Evolutionary conservation across 2,797 vertebrate species (phyloP).

Genomic region (Cossypha heuglini): DNA sequence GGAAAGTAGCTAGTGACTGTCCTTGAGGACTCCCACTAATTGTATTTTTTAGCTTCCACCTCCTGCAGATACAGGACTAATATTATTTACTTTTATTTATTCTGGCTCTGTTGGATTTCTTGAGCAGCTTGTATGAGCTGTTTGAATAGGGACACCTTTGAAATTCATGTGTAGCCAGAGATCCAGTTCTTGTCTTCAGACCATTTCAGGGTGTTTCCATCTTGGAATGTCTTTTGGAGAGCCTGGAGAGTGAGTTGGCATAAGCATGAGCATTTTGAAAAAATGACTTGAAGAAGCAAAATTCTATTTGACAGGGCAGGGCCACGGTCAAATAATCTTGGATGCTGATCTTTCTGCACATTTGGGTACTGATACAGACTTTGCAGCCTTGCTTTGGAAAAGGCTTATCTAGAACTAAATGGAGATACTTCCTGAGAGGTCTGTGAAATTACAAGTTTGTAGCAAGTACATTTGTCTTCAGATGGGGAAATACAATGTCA

Average conservation of each 20-base stretch:
- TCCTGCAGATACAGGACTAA: not conserved
- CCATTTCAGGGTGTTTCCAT: not conserved
- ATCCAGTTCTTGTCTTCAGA: not conserved
- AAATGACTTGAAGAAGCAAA: not conserved
- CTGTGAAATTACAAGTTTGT: not conserved
- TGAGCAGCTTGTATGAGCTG: not conserved
- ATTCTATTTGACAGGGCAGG: not conserved
- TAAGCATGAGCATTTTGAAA: not conserved
- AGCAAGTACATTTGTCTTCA: not conserved
- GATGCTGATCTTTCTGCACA: not conserved
- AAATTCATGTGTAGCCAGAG: not conserved
- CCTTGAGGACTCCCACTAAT: not conserved
- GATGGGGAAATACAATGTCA: not conserved
- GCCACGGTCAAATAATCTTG: rapidly evolving
- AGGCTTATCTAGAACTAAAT: not conserved
- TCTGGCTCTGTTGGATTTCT: not conserved
- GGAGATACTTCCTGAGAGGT: not conserved
- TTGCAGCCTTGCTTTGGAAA: not conserved
- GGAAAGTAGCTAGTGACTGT: not conserved
- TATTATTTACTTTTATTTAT: not conserved
- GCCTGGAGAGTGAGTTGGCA: not conserved
- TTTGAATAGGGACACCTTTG: not conserved
- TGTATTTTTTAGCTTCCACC: not conserved
- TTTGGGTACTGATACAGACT: not conserved
- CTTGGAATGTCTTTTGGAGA: not conserved